Evolutionary conservation across 2,888 invertebrate species (phyloP), one percentile per base, ranked within the genome.

Genomic region (Cerastis leucographa): DNA sequence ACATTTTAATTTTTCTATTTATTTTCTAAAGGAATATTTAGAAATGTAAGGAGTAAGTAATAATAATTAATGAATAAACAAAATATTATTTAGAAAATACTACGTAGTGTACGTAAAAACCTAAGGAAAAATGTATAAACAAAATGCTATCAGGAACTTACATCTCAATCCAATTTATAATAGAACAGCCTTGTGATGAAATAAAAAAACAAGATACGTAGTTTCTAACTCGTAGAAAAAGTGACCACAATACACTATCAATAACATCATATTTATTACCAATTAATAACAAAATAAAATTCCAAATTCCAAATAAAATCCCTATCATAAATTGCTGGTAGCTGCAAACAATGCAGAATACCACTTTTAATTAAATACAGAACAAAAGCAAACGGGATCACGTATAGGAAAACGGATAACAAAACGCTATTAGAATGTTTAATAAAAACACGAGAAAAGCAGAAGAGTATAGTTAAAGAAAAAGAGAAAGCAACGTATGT

Each of bases 401-500:
- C 81, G 79, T 85, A 84, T 83, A 83, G 72, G 74, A 82, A 87
- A 88, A 80, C 11, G 71, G 65, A 82, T 79, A 80, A 76, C 71
- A 77, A 85, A 82, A 87, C 76, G 67, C 84, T 79, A 88, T 87
- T 87, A 86, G 88, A 84, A 80, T 80, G 78, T 76, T 78, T 88
- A 80, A 85, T 86, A 88, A 88, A 89, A 86, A 82, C 69, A 83
- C 65, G 66, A 70, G 64, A 78, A 42, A 17, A 64, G 4, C 42
- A 42, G 42, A 79, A 83, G 87, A 78, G 74, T 83, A 72, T 87
- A 85, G 81, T 84, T 78, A 81, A 78, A 87, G 81, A 89, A 88
- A 89, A 89, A 88, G 81, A 91, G 89, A 83, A 83, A 83, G 78
- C 84, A 86, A 87, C 90, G 88, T 84, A 80, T 83, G 83, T 91